Percentiles rank a stretch among this genome's conserved stretches.
These are phyloP conservation scores for Brachionichthys hirsutus DNA, from an alignment of 2,113 vertebrate species.

Conservation along the genomic window DNA sequence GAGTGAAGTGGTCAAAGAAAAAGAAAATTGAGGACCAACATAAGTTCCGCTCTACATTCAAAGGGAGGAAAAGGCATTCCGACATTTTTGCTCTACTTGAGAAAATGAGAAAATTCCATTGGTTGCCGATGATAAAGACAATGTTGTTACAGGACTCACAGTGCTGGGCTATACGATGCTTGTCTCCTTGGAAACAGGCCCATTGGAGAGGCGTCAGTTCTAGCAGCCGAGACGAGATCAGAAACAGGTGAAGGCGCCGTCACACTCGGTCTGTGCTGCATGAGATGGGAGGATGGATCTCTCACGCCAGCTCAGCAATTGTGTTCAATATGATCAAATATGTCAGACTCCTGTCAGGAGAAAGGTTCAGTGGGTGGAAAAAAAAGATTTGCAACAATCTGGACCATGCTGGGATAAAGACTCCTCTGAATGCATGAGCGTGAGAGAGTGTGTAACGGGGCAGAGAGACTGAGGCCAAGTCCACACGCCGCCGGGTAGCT, in stretches of 20 bases:
- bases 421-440: not conserved
- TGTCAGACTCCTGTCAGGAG: conserved; percentile 27
- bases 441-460: conserved; percentile 37
- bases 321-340: conserved; percentile 12
- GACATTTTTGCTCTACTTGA: conserved; percentile 38
- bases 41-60: conserved; percentile 6
- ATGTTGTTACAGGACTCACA: conserved; percentile 57
- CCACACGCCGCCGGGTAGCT: too few relatives aligned
- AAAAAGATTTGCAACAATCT: too few relatives aligned
- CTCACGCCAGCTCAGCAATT: conserved; percentile 18
- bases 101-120: conserved; percentile 56
- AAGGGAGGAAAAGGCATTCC: conserved; percentile 43
- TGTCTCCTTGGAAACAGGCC: conserved; percentile 61
- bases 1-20: conserved; percentile 18
- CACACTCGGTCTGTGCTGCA: conserved; percentile 7
- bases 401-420: too few relatives aligned
- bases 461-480: conserved; percentile 21
- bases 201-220: conserved; percentile 26
- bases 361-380: not conserved
- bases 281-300: conserved; percentile 4
- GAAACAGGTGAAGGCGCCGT: conserved; percentile 61
- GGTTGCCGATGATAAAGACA: conserved; percentile 52
- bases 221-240: conserved; percentile 49
- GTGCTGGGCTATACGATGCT: conserved; percentile 48
- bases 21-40: conserved; percentile 14